Base-by-base conservation (phyloP, 2,113 vertebrate genomes). In the Corythaeola cristata region DNA sequence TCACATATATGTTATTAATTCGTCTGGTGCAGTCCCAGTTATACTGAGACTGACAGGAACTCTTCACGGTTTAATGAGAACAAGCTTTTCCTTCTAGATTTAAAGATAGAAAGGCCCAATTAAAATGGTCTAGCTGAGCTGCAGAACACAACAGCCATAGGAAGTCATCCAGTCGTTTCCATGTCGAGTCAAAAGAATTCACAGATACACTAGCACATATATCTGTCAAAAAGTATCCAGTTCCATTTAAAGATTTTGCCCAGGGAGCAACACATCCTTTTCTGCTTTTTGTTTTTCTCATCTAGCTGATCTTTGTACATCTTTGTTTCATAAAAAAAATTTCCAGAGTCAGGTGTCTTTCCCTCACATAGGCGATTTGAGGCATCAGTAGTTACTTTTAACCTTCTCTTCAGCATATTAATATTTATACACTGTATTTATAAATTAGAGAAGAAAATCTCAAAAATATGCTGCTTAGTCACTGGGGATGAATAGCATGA, bases 391-490 rank as follows among this genome's bases (percentile, higher is more conserved):
- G 24, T 47, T 84, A 86, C 85, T 80, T 91, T 80, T 35, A 91
- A 94, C 85, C 55, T 85, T 84, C 63, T 93, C 35, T 90, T 77
- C 85, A 63, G 37, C 35, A 32, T 72, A 86, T 96, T 95, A 95
- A 92, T 93, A 96, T 88, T 95, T 95, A 95, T 95, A 74, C 6
- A 33, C 10, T 21, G 7, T 71, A 90, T 77, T 94, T 88, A 84
- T 88, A 96, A 92, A 86, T 90, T 93, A 83, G 88, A 96, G 72
- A 69, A 79, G 39, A 86, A 96, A 93, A 93, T 86, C 83, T 95
- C 50, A 84, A 71, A 95, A 95, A 74, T 79, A 67, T 44, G n/a
- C 55, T 92, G 66, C 87, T 96, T 91, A 91, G 93, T 96, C 91
- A 85, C 35, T 64, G 69, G 56, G 49, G 52, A 85, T 75, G 91